phyloP scores from a whole-genome alignment of 2,113 vertebrate genomes.

The Etheostoma spectabile region DNA sequence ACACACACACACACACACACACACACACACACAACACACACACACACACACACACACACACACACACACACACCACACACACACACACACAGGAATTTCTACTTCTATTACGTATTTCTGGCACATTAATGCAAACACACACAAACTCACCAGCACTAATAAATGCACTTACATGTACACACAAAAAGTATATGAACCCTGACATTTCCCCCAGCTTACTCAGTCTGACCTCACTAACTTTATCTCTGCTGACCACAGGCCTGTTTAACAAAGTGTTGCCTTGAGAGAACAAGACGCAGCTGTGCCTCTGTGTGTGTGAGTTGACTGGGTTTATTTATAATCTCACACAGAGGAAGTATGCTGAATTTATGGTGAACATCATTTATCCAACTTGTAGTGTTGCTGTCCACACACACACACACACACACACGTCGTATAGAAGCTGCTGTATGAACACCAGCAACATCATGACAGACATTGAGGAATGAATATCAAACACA shows the following conservation, averaged over 20 bases:
- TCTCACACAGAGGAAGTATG: not conserved
- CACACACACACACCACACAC: too few relatives aligned
- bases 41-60: too few relatives aligned
- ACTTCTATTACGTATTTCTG: too few relatives aligned
- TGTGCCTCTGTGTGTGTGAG: not conserved
- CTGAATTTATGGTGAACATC: not conserved
- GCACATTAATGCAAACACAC: too few relatives aligned
- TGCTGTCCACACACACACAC: not conserved
- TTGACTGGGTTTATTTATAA: not conserved
- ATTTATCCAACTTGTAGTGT: not conserved
- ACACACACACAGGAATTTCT: conserved; percentile 7
- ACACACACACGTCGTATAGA: not conserved
- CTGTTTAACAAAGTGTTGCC: conserved; percentile 12
- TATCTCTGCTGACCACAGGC: not conserved
- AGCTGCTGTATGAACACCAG: conserved; percentile 2
- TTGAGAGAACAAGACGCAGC: not conserved
- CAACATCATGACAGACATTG: conserved; percentile 37
- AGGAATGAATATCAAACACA: conserved; percentile 9
- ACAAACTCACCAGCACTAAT: not conserved
- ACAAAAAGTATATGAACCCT: not conserved
- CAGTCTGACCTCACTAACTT: not conserved
- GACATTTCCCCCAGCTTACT: not conserved
- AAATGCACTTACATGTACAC: not conserved
- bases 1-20: too few relatives aligned
- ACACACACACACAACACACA: too few relatives aligned